Evolutionary conservation across 2,888 invertebrate genomes (phyloP), one percentile per base, ranked within the genome.

Genomic region (Standfussiana lucernea): DNA sequence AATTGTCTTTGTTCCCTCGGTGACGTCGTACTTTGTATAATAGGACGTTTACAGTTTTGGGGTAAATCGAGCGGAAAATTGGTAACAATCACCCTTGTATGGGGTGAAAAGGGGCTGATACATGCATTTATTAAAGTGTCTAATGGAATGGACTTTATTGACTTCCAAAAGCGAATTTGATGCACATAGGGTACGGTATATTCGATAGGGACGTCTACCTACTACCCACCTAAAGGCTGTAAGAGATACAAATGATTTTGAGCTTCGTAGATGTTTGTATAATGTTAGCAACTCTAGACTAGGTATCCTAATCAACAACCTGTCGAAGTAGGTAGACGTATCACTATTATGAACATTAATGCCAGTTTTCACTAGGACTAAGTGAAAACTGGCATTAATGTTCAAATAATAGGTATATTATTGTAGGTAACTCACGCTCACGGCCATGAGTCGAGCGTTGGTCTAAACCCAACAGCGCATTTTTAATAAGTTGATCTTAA

Each of bases 51-150:
- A 92, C 92, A 90, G 93, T 95, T 95, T 92, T 90, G 92, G 90
- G 92, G 92, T 93, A 96, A 96, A 96, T 96, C 96, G 95, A 96
- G 91, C 94, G 95, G 94, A 95, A 96, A 96, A 96, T 96, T 96
- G 95, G 93, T 91, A 93, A 93, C 90, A 90, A 92, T 91, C 93
- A 90, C 83, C 91, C 90, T 91, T 82, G 86, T 87, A 87, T 90
- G 76, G 82, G 78, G 81, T 86, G 79, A 78, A 83, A 89, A 81
- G 80, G 78, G 80, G 73, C 56, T 67, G 77, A 82, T 66, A 73
- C 59, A 72, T 53, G 70, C 80, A 61, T 82, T 86, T 72, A 72
- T 85, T 78, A 82, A 62, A 82, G 70, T 73, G 76, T 72, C 66
- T 85, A 85, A 83, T 77, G 28, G 61, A 73, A 81, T 74, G 56